Evolutionary conservation across 2,797 vertebrate genomes (phyloP), one percentile per base, ranked within the genome.

Genomic region (Columba guinea): DNA sequence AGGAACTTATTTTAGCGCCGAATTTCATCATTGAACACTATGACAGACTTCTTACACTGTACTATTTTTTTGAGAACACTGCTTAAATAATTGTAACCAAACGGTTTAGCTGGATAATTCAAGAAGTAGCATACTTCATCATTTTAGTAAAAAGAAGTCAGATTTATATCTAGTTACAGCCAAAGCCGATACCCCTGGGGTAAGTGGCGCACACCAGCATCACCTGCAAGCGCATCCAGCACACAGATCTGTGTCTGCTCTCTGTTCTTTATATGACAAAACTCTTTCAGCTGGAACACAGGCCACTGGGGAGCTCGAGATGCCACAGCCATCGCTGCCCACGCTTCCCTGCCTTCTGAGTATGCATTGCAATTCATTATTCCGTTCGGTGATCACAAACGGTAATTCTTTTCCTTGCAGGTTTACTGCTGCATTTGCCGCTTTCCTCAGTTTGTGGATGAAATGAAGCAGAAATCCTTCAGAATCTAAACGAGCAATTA

Each of bases 401-500:
- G 30, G 39, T 13, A 23, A 16, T 39, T 32, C 63, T 39, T 75
- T 56, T 69, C 30, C 49, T 87, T 73, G 48, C 64, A 81, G 80
- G 62, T 82, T 78, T 93, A 68, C 7, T 30, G 37, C 52, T 84
- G 52, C 71, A 74, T 74, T 92, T 84, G 44, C 77, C 62, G 46
- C 76, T 80, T 89, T 93, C 63, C 78, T 77, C 1, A 0, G 51
- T 65, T 94, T 93, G 58, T 91, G 79, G 73, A 86, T n/a, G 67
- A 89, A 91, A 89, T 76, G 71, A 95, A 65, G 77, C 89, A 80
- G 59, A 95, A 96, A 71, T 69, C 76, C 75, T 84, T 69, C 67
- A 59, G 56, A 84, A 81, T 24, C 76, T 56, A 95, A 86, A 93
- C 79, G 83, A 94, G 88, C 76, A 93, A 89, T 88, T 95, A 93